Conservation (phyloP, 2,113 vertebrate genomes). For the Anarhynchus alexandrinus region DNA sequence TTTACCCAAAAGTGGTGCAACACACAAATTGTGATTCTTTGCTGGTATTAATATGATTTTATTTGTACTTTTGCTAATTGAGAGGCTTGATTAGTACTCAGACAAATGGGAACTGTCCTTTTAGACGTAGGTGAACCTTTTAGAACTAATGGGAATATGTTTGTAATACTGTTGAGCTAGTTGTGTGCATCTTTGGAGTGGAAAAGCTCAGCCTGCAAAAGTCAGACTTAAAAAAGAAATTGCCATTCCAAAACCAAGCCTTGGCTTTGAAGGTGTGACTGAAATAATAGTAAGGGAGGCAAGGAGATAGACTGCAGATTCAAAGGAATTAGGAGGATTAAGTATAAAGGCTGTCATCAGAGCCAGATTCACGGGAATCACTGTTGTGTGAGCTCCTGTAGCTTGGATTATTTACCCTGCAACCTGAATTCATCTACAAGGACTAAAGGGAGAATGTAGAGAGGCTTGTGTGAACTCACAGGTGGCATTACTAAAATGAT, state of each 20-base stretch:
- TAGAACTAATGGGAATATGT: neutral
- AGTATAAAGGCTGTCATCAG: neutral
- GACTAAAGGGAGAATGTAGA: neutral
- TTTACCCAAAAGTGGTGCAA: neutral
- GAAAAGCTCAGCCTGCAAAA: neutral
- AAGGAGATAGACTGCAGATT: neutral
- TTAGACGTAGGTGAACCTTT: neutral
- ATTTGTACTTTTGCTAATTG: neutral
- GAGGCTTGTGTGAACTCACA: neutral
- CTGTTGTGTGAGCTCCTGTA: neutral
- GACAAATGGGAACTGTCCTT: neutral
- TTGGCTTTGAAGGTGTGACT: neutral
- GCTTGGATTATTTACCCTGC: neutral
- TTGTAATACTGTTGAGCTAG: neutral
- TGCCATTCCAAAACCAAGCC: neutral
- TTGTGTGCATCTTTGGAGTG: neutral
- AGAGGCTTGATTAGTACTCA: neutral
- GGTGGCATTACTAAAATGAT: neutral
- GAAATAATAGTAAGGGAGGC: neutral
- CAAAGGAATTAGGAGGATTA: neutral
- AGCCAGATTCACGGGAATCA: neutral
- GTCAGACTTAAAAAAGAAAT: neutral
- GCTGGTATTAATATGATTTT: neutral
- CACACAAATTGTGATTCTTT: neutral
- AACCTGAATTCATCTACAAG: neutral